Evolutionary conservation across 2,797 vertebrate genomes (phyloP).

Genomic region (Rachycentron canadum): DNA sequence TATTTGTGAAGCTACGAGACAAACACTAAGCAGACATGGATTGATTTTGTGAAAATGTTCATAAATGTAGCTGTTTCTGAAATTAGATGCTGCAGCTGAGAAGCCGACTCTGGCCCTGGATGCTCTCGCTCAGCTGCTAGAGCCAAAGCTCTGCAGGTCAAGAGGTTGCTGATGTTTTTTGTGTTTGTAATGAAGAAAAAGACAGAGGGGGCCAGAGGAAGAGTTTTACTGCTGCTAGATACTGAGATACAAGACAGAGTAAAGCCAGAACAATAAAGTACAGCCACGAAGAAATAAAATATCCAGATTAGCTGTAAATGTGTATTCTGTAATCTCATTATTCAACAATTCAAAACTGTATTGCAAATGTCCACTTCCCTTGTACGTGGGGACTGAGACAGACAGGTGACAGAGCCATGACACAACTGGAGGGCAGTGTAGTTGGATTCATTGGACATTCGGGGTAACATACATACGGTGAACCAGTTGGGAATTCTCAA

Average conservation of each 20-base stretch:
- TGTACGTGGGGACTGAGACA: too few species aligned
- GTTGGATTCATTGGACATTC: background rate
- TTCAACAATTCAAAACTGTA: background rate
- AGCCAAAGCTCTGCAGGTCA: background rate
- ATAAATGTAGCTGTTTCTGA: background rate
- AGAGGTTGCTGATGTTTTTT: background rate
- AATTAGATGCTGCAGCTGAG: background rate
- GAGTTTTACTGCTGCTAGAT: background rate
- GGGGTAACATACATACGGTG: background rate
- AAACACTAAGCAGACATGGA: background rate
- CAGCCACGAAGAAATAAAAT: background rate
- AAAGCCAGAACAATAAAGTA: background rate
- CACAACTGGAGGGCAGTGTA: background rate
- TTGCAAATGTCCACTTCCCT: too few species aligned
- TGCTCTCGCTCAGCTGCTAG: background rate
- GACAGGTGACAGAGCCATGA: too few species aligned
- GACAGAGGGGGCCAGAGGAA: background rate
- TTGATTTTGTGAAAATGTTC: background rate
- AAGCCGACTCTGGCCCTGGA: background rate
- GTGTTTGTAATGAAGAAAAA: background rate
- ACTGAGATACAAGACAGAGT: background rate
- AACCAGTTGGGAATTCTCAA: background rate
- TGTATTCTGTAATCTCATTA: too few species aligned
- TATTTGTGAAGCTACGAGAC: background rate
- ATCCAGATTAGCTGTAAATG: too few species aligned